Evolutionary conservation across 2,113 vertebrate species (phyloP).

Genomic region (Corythaixoides concolor): DNA sequence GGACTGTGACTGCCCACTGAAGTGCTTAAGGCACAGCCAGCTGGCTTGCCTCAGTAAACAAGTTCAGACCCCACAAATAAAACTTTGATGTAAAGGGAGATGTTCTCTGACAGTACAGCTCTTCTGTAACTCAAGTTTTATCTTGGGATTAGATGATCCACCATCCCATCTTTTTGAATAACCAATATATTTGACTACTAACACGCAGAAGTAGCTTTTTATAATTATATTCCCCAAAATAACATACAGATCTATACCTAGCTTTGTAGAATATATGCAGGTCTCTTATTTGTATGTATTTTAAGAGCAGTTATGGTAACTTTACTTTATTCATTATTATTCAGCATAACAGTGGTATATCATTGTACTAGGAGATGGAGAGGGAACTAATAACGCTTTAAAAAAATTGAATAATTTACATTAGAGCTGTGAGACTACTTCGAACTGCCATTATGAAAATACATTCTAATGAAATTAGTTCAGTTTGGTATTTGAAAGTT

Average conservation of each 20-base stretch:
- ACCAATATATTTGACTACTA: not conserved
- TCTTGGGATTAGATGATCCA: not conserved
- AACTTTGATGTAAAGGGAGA: not conserved
- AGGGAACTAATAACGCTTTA: not conserved
- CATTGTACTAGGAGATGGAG: not conserved
- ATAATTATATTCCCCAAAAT: not conserved
- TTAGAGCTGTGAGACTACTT: slow-evolving; percentile 17
- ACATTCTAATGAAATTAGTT: slow-evolving; percentile 38
- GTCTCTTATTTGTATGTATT: not conserved
- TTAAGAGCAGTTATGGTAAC: not conserved
- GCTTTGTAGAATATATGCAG: not conserved
- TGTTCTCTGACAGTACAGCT: not conserved
- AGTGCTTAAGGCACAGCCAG: not conserved
- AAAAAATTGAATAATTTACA: slow-evolving; percentile 28
- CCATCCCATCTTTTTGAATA: not conserved
- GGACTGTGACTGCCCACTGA: not conserved
- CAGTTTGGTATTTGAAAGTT: slow-evolving; percentile 21
- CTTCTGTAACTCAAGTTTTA: not conserved
- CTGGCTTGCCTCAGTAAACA: not conserved
- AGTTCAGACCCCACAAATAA: not conserved
- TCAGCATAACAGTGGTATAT: not conserved
- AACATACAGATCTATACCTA: not conserved
- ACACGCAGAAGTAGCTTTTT: not conserved
- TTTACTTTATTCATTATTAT: not conserved
- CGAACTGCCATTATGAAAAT: slow-evolving; percentile 39